Conservation (phyloP, 2,888 invertebrate species). For the Disparrhopalites patrizii region DNA sequence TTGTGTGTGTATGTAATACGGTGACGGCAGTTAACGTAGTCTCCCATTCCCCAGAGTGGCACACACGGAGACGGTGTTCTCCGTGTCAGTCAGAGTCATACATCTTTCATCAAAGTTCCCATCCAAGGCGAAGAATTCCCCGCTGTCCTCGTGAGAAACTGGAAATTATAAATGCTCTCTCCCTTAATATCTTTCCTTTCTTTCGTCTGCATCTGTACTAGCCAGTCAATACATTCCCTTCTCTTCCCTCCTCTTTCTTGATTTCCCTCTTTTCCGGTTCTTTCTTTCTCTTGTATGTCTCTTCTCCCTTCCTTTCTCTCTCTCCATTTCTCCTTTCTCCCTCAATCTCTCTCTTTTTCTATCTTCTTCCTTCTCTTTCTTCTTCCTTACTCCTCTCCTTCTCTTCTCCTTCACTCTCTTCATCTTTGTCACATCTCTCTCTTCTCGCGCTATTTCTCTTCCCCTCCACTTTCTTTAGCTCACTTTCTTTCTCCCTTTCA, state of each 20-base stretch:
- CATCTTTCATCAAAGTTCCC: slow-evolving; percentile 37
- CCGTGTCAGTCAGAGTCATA: slow-evolving; percentile 35
- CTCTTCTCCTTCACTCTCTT: too few relatives aligned
- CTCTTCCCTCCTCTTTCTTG: slow-evolving; percentile 30
- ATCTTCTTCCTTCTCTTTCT: background rate
- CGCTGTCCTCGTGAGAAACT: slow-evolving; percentile 38
- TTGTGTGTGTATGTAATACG: too few relatives aligned
- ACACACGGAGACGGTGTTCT: slow-evolving; percentile 17
- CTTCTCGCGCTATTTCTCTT: too few relatives aligned
- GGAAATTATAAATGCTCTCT: slow-evolving; percentile 39
- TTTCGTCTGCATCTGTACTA: too few relatives aligned
- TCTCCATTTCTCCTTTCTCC: slow-evolving; percentile 13
- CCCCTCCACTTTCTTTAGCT: too few relatives aligned
- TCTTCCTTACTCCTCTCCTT: too few relatives aligned
- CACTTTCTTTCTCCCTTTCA: too few relatives aligned
- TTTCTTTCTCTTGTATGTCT: background rate
- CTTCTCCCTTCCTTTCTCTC: slow-evolving; percentile 15
- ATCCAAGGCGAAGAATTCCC: slow-evolving; percentile 35
- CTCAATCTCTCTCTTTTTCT: background rate
- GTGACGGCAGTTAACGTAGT: slow-evolving; percentile 7
- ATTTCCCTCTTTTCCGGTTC: background rate
- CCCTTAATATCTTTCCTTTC: slow-evolving; percentile 23
- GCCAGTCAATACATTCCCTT: too few relatives aligned
- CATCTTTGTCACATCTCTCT: too few relatives aligned
- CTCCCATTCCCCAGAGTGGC: slow-evolving; percentile 8